These are phyloP conservation scores for Eilema griseolum DNA, from an alignment of 2,888 invertebrate species.

Conservation along the genomic window DNA sequence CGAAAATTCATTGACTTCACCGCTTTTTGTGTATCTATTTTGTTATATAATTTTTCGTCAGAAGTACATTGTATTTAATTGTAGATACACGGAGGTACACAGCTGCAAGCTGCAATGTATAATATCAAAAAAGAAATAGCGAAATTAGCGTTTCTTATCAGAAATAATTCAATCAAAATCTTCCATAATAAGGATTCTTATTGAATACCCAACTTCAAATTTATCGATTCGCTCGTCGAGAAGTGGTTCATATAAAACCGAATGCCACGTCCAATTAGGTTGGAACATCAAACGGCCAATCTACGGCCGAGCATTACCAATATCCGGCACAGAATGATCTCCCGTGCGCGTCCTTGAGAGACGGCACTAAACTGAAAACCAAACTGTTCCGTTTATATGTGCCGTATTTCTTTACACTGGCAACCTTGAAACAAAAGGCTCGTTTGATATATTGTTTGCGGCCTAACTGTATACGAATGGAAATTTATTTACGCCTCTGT, in stretches of 20 bases:
- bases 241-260: slow-evolving; percentile 56
- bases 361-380: slow-evolving; percentile 1
- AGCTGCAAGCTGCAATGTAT: too few species aligned
- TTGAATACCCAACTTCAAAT: slow-evolving; percentile 43
- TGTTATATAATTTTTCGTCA: too few species aligned
- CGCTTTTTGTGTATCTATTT: too few species aligned
- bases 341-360: neutral
- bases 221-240: slow-evolving; percentile 50
- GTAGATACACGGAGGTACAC: too few species aligned
- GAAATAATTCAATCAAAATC: slow-evolving; percentile 37
- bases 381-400: slow-evolving; percentile 16
- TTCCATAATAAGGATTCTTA: slow-evolving; percentile 43
- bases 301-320: slow-evolving; percentile 56
- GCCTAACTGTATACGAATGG: slow-evolving; percentile 1
- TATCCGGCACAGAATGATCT: slow-evolving; percentile 63
- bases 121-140: too few species aligned
- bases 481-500: slow-evolving; percentile 24
- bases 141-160: too few species aligned
- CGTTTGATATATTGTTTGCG: slow-evolving; percentile 17
- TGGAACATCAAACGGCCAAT: slow-evolving; percentile 52
- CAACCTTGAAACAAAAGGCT: slow-evolving; percentile 11
- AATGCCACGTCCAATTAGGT: slow-evolving; percentile 60
- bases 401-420: neutral
- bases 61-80: too few species aligned
- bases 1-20: too few species aligned